Evolutionary conservation across 2,113 vertebrate species (phyloP), one percentile per base, ranked within the genome.

Genomic region (Sapayoa aenigma): DNA sequence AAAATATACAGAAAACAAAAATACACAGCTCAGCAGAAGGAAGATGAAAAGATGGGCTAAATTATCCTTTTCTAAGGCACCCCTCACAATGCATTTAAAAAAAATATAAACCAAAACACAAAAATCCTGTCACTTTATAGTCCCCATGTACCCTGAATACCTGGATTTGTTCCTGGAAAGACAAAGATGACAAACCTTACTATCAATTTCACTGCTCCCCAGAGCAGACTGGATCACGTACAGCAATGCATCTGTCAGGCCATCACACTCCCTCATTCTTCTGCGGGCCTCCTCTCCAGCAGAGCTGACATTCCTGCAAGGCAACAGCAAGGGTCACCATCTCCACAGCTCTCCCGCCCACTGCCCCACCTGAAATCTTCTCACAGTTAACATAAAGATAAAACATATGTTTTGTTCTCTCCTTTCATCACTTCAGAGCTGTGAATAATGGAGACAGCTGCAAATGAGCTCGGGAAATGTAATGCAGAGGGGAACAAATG

Each of bases 161-260:
- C 73, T 87, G 63, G 17, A 33, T 52, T 66, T 73, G 23, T 58
- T 82, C 44, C 67, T 84, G 50, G 81, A 94, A 89, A 72, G 41
- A 94, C 35, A 76, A 95, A 95, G 9, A 74, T 72, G 87, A 98
- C 98, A 93, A 95, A 99, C 99, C 99, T 99, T 99, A 98, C 99
- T 99, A 98, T 99, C 99, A 97, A 99, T 99, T 98, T 99, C 99
- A 83, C 98, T 99, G 98, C 99, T 99, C 93, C 99, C 99, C 90
- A 99, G 98, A 68, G 99, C 99, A 90, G 99, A 99, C 98, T 99
- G 99, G 97, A 99, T 99, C 97, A 99, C 99, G 55, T 98, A 99
- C 75, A 99, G 98, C 97, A 99, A 98, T 42, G 99, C 99, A 20
- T 99, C 99, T 9, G 99, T 99, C 97, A 99, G 98, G 85, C 99